These are phyloP conservation scores for Drosophila parthenogenetica DNA, from an alignment of 2,888 invertebrate species.

Conservation along the genomic window DNA sequence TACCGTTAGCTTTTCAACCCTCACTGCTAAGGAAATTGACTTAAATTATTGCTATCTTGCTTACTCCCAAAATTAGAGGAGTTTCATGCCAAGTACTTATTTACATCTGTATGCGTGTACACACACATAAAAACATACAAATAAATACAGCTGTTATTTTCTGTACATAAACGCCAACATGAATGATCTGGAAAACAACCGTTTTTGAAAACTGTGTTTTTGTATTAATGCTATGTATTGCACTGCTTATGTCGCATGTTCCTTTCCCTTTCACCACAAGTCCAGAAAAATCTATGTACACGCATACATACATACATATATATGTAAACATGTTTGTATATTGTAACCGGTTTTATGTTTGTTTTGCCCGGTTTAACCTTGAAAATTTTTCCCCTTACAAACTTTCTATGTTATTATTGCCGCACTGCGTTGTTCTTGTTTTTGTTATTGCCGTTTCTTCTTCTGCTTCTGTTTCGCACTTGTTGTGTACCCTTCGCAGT, in stretches of 20 bases:
- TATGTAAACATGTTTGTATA: slow-evolving; percentile 8
- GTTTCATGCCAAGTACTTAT: slow-evolving; percentile 11
- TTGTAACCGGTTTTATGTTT: slow-evolving; percentile 80
- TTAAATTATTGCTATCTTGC: slow-evolving; percentile 26
- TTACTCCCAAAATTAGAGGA: slow-evolving; percentile 23
- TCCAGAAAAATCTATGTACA: neutral
- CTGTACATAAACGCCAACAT: neutral
- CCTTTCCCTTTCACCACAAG: slow-evolving; percentile 15
- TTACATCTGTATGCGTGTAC: neutral
- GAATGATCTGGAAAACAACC: neutral
- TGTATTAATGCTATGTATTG: neutral
- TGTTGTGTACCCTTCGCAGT: slow-evolving; percentile 54
- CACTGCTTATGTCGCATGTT: slow-evolving; percentile 9
- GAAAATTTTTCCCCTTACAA: slow-evolving; percentile 66
- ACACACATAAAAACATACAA: neutral
- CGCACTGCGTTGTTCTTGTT: slow-evolving; percentile 46
- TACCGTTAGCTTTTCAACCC: slow-evolving; percentile 52
- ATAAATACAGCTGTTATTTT: slow-evolving; percentile 6
- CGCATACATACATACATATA: slow-evolving; percentile 7
- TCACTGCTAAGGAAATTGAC: slow-evolving; percentile 24
- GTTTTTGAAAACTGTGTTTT: neutral
- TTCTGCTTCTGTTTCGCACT: slow-evolving; percentile 57
- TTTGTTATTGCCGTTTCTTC: slow-evolving; percentile 40
- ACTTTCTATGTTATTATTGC: slow-evolving; percentile 62
- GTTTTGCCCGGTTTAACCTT: slow-evolving; percentile 84